These are phyloP conservation scores for Alca torda DNA, from an alignment of 2,797 vertebrate genomes.

Conservation along the genomic window DNA sequence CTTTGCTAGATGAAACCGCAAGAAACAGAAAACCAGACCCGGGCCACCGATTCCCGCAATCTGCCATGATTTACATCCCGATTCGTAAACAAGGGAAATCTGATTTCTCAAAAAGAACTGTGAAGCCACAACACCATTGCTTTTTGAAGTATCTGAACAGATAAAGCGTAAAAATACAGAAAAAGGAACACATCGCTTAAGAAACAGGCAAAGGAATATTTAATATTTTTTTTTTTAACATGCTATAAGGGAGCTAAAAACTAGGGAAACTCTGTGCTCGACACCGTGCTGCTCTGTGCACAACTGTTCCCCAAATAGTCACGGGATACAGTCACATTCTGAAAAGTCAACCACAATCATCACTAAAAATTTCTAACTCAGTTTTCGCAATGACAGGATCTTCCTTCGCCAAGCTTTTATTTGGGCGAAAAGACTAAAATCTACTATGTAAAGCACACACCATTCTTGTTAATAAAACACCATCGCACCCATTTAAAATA, in stretches of 20 bases:
- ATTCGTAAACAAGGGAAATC: background rate
- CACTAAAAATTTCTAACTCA: background rate
- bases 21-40: background rate
- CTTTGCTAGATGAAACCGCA: background rate
- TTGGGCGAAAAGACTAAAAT: background rate
- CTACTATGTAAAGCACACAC: background rate
- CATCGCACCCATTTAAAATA: background rate
- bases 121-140: background rate
- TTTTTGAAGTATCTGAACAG: background rate
- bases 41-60: background rate
- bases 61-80: background rate
- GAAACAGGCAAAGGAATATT: background rate
- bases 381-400: background rate
- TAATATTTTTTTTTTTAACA: background rate
- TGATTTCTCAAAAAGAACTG: background rate
- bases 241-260: background rate
- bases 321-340: rapidly evolving
- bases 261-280: background rate
- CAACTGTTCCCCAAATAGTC: background rate
- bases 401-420: background rate
- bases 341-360: background rate
- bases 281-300: background rate
- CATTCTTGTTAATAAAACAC: background rate
- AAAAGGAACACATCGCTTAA: background rate
- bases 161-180: background rate